Evolutionary conservation across 2,888 invertebrate genomes (phyloP).

Genomic region (Caenorhabditis sp.): DNA sequence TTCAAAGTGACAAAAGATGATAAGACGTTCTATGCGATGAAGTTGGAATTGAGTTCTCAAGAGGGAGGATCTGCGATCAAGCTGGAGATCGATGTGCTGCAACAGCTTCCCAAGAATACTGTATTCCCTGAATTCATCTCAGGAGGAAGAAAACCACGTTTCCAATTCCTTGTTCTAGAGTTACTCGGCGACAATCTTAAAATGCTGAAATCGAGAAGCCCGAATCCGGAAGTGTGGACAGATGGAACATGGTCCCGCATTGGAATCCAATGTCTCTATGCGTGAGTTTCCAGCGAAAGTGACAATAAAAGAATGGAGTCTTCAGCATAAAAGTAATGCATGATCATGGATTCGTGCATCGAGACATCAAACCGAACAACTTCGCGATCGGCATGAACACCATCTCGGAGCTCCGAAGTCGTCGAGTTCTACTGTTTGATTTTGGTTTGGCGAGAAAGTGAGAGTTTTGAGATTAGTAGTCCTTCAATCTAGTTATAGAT

Average conservation of each 20-base stretch:
- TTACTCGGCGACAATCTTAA: slow-evolving; percentile 55
- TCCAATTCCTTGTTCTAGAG: slow-evolving; percentile 50
- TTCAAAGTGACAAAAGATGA: slow-evolving; percentile 56
- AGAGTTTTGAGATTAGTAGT: background rate
- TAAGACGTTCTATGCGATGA: slow-evolving; percentile 54
- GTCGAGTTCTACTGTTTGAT: slow-evolving; percentile 49
- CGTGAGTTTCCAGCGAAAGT: slow-evolving; percentile 15
- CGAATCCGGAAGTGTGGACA: slow-evolving; percentile 31
- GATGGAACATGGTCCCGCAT: slow-evolving; percentile 53
- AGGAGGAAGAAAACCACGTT: slow-evolving; percentile 31
- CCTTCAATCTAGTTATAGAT: slow-evolving; percentile 14
- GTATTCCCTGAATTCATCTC: slow-evolving; percentile 28
- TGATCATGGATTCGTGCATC: slow-evolving; percentile 69
- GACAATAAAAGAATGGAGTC: background rate
- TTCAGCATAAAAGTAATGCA: slow-evolving; percentile 68
- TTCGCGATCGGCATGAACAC: slow-evolving; percentile 52
- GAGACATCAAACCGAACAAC: slow-evolving; percentile 70
- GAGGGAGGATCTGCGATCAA: slow-evolving; percentile 67
- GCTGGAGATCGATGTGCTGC: slow-evolving; percentile 39
- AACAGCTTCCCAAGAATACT: slow-evolving; percentile 10
- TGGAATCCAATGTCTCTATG: slow-evolving; percentile 57
- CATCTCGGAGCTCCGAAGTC: background rate
- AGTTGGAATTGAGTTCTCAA: slow-evolving; percentile 43
- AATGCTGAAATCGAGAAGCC: background rate
- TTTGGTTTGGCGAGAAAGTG: slow-evolving; percentile 51